Base-by-base conservation (phyloP, 1,140 invertebrate genomes). In the Drosophila kikkawai region DNA sequence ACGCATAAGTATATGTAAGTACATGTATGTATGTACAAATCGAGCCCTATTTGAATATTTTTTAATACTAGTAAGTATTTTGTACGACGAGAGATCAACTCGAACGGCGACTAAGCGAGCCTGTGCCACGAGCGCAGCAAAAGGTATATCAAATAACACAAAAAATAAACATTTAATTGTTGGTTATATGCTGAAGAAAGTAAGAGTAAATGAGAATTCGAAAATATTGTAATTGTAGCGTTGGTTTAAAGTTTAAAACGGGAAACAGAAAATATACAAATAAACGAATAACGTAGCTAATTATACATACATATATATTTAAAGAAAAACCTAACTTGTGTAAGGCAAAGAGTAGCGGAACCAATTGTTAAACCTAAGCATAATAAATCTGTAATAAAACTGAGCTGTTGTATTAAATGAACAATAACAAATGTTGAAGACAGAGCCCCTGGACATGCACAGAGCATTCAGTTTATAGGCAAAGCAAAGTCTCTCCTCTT, bases 351-450 rank as follows among this genome's bases (percentile, higher is more conserved):
- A 44, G 88, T 91, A 91, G 88, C 82, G 75, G 88, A 91, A 91
- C 88, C 88, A 91, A 91, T 91, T 91, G 84, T 91, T 91, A 82
- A 82, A 70, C 69, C 68, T 91, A 90, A 91, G 83, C 83, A 64
- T 66, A 76, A 81, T 55, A 48, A 50, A 84, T 69, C 60, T 69
- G 66, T 69, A 68, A 70, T 70, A 74, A 86, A 79, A 82, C 58
- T 63, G 76, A 91, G 76, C 84, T 91, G 84, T 88, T 91, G 84
- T 88, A 88, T 79, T 80, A 79, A 85, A 82, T 73, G 83, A 91
- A 91, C 85, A 88, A 88, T 88, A 91, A 91, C 75, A 81, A 56
- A 78, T 66, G 50, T 61, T 60, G 61, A 67, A 51, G 53, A 51
- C 75, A 78, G 66, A 44, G 67, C 37, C 41, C 32, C 36, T 42